Evolutionary conservation across 2,797 vertebrate genomes (phyloP), one percentile per base, ranked within the genome.

Genomic region (Hippopotamyrus pictus): DNA sequence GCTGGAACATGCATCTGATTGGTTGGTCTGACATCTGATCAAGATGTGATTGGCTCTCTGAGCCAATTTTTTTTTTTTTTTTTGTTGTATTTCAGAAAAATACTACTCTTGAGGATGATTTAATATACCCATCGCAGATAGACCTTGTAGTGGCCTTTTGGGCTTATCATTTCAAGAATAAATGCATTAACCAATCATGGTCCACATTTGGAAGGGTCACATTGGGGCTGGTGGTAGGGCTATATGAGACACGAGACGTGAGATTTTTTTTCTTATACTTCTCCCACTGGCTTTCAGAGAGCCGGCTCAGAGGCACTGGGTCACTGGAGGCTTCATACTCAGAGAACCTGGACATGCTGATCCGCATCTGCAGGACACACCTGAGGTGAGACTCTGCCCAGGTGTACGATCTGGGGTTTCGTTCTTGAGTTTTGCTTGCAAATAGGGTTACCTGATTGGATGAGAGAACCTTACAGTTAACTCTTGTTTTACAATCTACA

Each of bases 321-420:
- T 92, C 91, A 46, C 46, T 88, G 41, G 91, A 92, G 51, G 89
- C 91, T 90, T 69, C 48, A 54, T 69, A 90, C 79, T 17, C 91
- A 1, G 94, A 96, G 90, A 96, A 97, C 92, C 95, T 99, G 79
- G 96, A 97, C 92, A 95, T 92, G 0, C 96, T 99, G 92, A 95
- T 94, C 89, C 95, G 95, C 91, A 95, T 99, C 93, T 99, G 98
- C 92, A 95, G 94, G 92, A 98, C 97, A 0, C 98, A 99, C 95
- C 96, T 95, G 91, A 96, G 97, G 98, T 99, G 95, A 95, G 95
- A 69, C 2, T 14, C 7, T 62, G n/a, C 57, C 3, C 3, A 14
- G 41, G 12, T 25, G n/a, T 7, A 46, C 1, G 4, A n/a, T 57
- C 0, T 87, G 50, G 5, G 50, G 25, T 11, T 54, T 86, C 3